Conservation (phyloP, 2,888 invertebrate genomes). For the Agrochola circellaris region DNA sequence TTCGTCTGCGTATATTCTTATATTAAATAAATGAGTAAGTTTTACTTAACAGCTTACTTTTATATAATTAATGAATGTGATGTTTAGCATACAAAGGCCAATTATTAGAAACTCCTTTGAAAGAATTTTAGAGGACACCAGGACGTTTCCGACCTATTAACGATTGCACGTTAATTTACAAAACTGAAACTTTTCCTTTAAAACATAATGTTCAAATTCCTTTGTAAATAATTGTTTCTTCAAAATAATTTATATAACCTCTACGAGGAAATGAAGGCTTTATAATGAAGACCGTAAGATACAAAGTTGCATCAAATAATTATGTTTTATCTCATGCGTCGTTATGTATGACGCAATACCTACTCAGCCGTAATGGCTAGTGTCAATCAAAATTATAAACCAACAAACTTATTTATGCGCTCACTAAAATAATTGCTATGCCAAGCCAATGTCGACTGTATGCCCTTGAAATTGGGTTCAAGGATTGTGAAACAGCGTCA, state of each 20-base stretch:
- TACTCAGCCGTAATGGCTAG: slow-evolving; percentile 88
- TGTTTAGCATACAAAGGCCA: slow-evolving; percentile 18
- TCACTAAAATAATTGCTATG: slow-evolving; percentile 71
- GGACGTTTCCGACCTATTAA: slow-evolving; percentile 59
- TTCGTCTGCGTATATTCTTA: too few relatives aligned
- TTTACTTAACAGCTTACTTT: not conserved
- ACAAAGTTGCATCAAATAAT: slow-evolving; percentile 63
- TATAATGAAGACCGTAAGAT: slow-evolving; percentile 54
- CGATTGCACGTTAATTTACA: slow-evolving; percentile 44
- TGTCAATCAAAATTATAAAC: slow-evolving; percentile 90
- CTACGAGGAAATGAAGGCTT: slow-evolving; percentile 52
- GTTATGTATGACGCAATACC: slow-evolving; percentile 88
- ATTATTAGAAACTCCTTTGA: slow-evolving; percentile 34
- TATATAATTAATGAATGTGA: not conserved
- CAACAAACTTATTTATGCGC: slow-evolving; percentile 82
- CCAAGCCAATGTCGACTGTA: slow-evolving; percentile 77
- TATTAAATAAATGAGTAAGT: too few relatives aligned
- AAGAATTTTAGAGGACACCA: slow-evolving; percentile 53
- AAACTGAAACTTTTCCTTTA: slow-evolving; percentile 61
- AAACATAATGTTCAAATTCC: slow-evolving; percentile 69
- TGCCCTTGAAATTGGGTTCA: slow-evolving; percentile 63
- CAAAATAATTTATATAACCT: slow-evolving; percentile 57
- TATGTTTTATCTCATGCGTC: slow-evolving; percentile 78
- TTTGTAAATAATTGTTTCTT: slow-evolving; percentile 66
- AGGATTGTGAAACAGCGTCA: slow-evolving; percentile 46